Conservation (phyloP, 2,797 vertebrate species). For the Siniperca undulata region DNA sequence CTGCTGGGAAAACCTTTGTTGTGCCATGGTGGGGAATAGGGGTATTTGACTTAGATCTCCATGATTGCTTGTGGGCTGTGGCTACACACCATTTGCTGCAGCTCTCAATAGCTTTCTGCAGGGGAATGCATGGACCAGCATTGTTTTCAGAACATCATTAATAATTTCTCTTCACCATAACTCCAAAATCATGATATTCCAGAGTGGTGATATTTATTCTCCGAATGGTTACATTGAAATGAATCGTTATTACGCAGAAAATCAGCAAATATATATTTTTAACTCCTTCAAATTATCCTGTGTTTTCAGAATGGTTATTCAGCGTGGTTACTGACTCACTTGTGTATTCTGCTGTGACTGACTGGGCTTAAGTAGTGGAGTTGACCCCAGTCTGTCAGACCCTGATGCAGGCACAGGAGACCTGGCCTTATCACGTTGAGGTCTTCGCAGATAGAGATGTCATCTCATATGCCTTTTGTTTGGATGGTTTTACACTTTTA, state of each 20-base stretch:
- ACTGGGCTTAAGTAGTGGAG: background rate
- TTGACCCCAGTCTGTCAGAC: conserved; percentile 49
- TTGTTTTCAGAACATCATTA: conserved; percentile 45
- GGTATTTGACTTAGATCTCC: conserved; percentile 86
- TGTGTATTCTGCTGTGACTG: conserved; percentile 16
- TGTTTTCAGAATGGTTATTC: background rate
- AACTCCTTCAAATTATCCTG: background rate
- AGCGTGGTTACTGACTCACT: background rate
- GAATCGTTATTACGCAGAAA: background rate
- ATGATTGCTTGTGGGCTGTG: conserved; percentile 74
- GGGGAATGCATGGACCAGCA: conserved; percentile 43
- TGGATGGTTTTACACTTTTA: conserved; percentile 73
- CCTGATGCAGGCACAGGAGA: conserved; percentile 52
- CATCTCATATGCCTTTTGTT: conserved; percentile 74
- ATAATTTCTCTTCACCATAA: conserved; percentile 38
- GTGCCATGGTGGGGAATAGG: conserved; percentile 80
- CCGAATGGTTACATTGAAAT: background rate
- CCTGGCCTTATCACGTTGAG: conserved; percentile 53
- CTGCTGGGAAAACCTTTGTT: conserved; percentile 85
- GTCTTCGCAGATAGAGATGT: conserved; percentile 68
- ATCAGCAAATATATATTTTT: background rate
- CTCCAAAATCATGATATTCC: background rate
- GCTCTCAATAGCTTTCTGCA: conserved; percentile 52
- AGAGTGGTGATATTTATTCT: background rate
- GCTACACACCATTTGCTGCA: conserved; percentile 61